These are phyloP conservation scores for Ennomos fuscantarius DNA, from an alignment of 2,888 invertebrate genomes.

Conservation along the genomic window DNA sequence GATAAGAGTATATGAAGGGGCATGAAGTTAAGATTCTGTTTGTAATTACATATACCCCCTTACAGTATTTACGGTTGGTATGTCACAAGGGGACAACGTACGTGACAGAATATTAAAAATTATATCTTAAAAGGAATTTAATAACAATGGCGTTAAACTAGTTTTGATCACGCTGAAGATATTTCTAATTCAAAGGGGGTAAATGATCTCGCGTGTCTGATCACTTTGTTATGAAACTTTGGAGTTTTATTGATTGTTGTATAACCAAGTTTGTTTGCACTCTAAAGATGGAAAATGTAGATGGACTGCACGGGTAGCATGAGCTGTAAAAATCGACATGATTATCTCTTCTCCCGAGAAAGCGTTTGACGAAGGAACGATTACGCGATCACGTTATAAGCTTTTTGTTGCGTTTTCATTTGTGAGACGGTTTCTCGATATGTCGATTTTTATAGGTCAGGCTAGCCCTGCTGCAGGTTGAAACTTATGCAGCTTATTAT, in stretches of 20 bases:
- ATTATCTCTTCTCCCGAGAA: no score
- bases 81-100: constrained; percentile 44
- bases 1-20: not conserved
- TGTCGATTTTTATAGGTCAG: no score
- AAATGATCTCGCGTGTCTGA: constrained; percentile 42
- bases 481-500: no score
- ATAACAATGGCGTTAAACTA: constrained; percentile 50
- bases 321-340: no score
- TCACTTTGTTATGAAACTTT: constrained; percentile 23
- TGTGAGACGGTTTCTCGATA: no score
- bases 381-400: no score
- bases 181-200: constrained; percentile 45
- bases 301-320: no score
- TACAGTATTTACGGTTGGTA: constrained; percentile 42
- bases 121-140: constrained; percentile 48
- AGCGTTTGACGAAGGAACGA: no score
- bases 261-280: no score
- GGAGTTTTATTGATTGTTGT: not conserved
- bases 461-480: no score
- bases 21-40: constrained; percentile 18
- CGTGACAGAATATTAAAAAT: constrained; percentile 54
- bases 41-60: constrained; percentile 15
- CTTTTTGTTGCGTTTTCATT: no score
- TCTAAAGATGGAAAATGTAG: no score
- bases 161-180: constrained; percentile 49